Percentiles rank a stretch among this genome's conserved stretches.
These are phyloP conservation scores for Naso thynnoides DNA, from an alignment of 2,797 vertebrate genomes.

Conservation along the genomic window DNA sequence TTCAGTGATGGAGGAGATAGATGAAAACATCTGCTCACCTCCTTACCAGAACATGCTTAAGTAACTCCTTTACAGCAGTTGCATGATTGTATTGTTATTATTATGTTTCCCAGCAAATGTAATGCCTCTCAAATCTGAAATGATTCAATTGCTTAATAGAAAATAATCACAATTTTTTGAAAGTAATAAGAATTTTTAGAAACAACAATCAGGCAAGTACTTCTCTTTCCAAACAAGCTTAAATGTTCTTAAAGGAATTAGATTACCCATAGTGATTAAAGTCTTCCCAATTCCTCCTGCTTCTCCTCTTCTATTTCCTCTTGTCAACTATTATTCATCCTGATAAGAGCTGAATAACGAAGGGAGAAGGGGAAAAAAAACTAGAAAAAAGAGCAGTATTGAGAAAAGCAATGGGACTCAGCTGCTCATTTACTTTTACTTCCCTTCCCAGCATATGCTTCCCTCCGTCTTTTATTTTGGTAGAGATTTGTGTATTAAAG, in stretches of 20 bases:
- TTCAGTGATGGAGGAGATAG: conserved; percentile 25
- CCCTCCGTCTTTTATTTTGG: conserved; percentile 70
- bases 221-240: conserved; percentile 21
- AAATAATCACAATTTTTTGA: conserved; percentile 29
- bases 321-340: conserved; percentile 20
- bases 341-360: conserved; percentile 34
- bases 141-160: conserved; percentile 26
- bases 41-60: conserved; percentile 16
- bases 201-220: conserved; percentile 27
- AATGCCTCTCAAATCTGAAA: conserved; percentile 19
- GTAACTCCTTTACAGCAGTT: conserved; percentile 38
- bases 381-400: conserved; percentile 12
- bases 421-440: conserved; percentile 55
- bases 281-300: conserved; percentile 21
- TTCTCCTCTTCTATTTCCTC: conserved; percentile 17
- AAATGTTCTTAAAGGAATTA: conserved; percentile 17
- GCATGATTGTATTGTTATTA: conserved; percentile 35
- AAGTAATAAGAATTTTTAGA: conserved; percentile 27
- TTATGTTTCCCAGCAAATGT: conserved; percentile 12
- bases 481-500: conserved; percentile 81
- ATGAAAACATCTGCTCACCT: conserved; percentile 46
- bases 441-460: conserved; percentile 51
- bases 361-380: neutral
- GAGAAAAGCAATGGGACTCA: conserved; percentile 40
- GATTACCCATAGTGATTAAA: conserved; percentile 24